phyloP scores from a whole-genome alignment of 2,888 invertebrate genomes.

The Cryptophagus acutangulus region DNA sequence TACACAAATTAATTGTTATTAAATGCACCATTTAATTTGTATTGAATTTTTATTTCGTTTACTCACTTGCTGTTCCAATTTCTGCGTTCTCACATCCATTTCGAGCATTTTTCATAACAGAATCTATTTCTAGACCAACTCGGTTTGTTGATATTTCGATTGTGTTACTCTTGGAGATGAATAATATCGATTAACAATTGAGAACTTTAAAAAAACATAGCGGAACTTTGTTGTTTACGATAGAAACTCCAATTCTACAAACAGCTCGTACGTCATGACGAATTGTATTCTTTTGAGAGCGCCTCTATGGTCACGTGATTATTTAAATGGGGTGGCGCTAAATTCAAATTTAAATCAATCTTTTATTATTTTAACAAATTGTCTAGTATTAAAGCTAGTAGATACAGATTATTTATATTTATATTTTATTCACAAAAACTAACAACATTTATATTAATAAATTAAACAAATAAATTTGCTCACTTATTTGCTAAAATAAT shows the following conservation, averaged over 20 bases:
- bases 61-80: conserved; percentile 79
- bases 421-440: too few species aligned
- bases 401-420: too few species aligned
- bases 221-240: conserved; percentile 9
- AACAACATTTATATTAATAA: too few species aligned
- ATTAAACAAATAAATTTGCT: too few species aligned
- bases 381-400: too few species aligned
- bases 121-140: not conserved
- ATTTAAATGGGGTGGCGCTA: too few species aligned
- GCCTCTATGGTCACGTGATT: conserved; percentile 1
- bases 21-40: conserved; percentile 2
- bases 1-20: not conserved
- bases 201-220: conserved; percentile 17
- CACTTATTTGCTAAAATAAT: too few species aligned
- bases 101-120: conserved; percentile 25
- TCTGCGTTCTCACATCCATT: conserved; percentile 63
- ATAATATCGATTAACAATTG: conserved; percentile 28
- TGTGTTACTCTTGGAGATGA: conserved; percentile 35
- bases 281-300: not conserved
- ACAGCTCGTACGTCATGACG: not conserved
- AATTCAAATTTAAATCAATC: too few species aligned
- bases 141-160: conserved; percentile 24
- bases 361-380: too few species aligned
- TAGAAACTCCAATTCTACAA: too few species aligned
- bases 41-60: conserved; percentile 10